A percentile compares a stretch with the other conserved stretches of the same genome.
Conservation (phyloP, 2,797 vertebrate genomes). For the Hipposideros larvatus region DNA sequence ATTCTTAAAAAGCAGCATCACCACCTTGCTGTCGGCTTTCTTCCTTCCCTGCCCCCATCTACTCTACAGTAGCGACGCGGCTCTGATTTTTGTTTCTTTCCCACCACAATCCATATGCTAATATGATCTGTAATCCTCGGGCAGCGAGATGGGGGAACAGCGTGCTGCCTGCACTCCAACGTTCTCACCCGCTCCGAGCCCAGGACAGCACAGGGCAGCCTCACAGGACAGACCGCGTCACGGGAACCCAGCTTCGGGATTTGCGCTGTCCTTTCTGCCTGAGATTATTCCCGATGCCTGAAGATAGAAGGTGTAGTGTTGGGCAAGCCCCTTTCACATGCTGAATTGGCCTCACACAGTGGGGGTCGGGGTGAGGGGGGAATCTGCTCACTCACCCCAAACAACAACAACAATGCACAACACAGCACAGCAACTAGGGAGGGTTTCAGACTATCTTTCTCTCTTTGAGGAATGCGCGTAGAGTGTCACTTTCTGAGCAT, state of each 20-base stretch:
- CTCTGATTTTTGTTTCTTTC: conserved; percentile 38
- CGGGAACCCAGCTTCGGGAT: background rate
- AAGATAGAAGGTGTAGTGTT: background rate
- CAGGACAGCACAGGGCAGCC: background rate
- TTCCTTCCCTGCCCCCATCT: background rate
- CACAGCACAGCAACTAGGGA: background rate
- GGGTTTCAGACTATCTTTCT: background rate
- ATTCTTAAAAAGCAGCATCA: background rate
- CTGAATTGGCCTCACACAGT: background rate
- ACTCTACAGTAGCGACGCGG: background rate
- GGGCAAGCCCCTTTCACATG: background rate
- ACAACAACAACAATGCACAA: background rate
- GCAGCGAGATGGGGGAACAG: background rate
- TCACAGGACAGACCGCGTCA: background rate
- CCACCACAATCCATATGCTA: conserved; percentile 64
- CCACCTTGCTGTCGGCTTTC: background rate
- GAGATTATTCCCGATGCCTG: background rate
- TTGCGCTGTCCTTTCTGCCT: background rate
- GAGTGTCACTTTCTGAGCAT: background rate
- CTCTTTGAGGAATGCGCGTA: background rate
- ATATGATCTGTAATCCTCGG: conserved; percentile 40
- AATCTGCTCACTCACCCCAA: background rate
- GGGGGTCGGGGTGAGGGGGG: background rate
- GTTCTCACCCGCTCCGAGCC: background rate
- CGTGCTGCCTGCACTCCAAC: background rate